These are phyloP conservation scores for Calephelis nemesis DNA, from an alignment of 1,140 invertebrate genomes.

Conservation along the genomic window DNA sequence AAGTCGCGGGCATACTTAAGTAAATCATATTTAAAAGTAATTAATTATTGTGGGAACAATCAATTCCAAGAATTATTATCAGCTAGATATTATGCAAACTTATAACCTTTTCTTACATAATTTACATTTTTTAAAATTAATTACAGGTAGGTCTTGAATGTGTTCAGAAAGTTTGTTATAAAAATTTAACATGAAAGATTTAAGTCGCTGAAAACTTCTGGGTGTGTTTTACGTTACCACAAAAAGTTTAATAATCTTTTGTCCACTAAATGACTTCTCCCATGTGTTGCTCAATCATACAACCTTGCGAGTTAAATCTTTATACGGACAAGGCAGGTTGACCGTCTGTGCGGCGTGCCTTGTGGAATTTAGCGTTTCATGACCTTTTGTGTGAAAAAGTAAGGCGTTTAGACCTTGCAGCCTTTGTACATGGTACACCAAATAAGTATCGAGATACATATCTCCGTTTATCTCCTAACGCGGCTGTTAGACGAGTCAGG, in stretches of 20 bases:
- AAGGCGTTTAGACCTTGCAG: background rate
- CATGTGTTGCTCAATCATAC: conserved; percentile 53
- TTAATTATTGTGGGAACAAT: too few species aligned
- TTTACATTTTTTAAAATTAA: too few species aligned
- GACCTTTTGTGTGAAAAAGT: conserved; percentile 13
- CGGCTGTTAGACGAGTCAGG: too few species aligned
- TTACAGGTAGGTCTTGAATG: too few species aligned
- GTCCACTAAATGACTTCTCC: conserved; percentile 36
- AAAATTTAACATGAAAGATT: too few species aligned
- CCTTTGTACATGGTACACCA: background rate
- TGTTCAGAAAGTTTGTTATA: too few species aligned
- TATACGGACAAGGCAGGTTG: conserved; percentile 66
- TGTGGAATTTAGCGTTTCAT: conserved; percentile 13
- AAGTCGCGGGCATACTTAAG: too few species aligned
- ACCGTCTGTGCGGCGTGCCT: conserved; percentile 39
- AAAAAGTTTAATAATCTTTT: conserved; percentile 4
- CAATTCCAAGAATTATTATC: too few species aligned
- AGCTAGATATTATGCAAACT: too few species aligned
- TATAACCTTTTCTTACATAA: too few species aligned
- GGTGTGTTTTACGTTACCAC: background rate
- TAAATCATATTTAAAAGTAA: too few species aligned
- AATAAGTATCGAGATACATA: background rate
- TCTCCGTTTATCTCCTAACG: background rate
- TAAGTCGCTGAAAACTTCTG: too few species aligned
- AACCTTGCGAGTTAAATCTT: conserved; percentile 65